Evolutionary conservation across 2,888 invertebrate species (phyloP).

Genomic region (Keiferia lycopersicella): DNA sequence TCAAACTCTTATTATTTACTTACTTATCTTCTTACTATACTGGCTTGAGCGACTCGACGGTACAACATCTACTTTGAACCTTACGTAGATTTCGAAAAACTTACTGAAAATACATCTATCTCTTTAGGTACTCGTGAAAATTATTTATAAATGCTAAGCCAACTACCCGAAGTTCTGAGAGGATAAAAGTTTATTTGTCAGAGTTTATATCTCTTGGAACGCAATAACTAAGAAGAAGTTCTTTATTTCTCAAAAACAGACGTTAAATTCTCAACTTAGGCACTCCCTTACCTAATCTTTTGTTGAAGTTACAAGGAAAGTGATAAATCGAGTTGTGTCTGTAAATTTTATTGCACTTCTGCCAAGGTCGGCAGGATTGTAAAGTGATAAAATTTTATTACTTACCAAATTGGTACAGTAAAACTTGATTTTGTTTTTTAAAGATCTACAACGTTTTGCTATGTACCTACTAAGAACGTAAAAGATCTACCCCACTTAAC

Average conservation of each 20-base stretch:
- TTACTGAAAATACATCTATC: neutral
- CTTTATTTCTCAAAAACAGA: slow-evolving; percentile 16
- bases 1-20: too few species aligned
- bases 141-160: neutral
- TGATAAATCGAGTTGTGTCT: slow-evolving; percentile 33
- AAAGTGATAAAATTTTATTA: slow-evolving; percentile 36
- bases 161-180: neutral
- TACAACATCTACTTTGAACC: too few species aligned
- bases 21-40: too few species aligned
- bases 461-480: too few species aligned
- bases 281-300: slow-evolving; percentile 18
- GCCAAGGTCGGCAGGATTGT: slow-evolving; percentile 31
- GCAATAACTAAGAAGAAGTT: neutral
- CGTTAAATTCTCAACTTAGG: slow-evolving; percentile 8
- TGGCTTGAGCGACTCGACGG: too few species aligned
- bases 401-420: slow-evolving; percentile 29
- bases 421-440: slow-evolving; percentile 21
- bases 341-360: slow-evolving; percentile 36
- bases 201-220: neutral
- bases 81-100: too few species aligned
- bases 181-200: slow-evolving; percentile 4
- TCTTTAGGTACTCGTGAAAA: neutral
- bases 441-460: too few species aligned
- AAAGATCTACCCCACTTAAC: too few species aligned
- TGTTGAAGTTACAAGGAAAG: slow-evolving; percentile 25